phyloP scores from a whole-genome alignment of 2,797 vertebrate species.

The Hyperoplus immaculatus region DNA sequence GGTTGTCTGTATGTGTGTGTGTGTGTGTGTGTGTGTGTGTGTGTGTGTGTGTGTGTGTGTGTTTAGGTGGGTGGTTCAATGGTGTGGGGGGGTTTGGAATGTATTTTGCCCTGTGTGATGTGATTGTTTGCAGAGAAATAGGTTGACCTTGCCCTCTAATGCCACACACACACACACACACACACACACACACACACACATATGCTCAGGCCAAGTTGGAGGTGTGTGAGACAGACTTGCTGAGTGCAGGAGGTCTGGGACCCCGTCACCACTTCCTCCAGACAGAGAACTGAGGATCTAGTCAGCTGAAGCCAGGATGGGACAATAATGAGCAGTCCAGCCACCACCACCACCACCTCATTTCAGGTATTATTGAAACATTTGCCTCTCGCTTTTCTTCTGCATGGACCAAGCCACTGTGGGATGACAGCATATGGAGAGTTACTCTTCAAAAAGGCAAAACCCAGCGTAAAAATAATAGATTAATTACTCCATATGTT shows the following conservation, averaged over 20 bases:
- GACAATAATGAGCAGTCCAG: conserved; percentile 80
- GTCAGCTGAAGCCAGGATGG: conserved; percentile 80
- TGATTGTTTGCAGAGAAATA: conserved; percentile 87
- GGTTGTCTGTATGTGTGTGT: conserved; percentile 17
- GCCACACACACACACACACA: conserved; percentile 78
- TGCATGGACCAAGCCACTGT: conserved; percentile 20
- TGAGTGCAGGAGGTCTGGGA: conserved; percentile 85
- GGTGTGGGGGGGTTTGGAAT: conserved; percentile 75
- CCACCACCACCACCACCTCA: conserved; percentile 63
- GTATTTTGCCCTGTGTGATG: conserved; percentile 86
- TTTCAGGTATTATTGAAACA: conserved; percentile 72
- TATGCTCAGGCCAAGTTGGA: conserved; percentile 63
- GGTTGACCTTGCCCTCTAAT: conserved; percentile 83
- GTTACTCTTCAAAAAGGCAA: conserved; percentile 7
- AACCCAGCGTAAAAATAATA: not conserved
- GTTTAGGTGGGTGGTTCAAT: too few relatives aligned
- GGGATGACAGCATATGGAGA: not conserved
- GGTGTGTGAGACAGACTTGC: conserved; percentile 84
- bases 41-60: conserved; percentile 9
- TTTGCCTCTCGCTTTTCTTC: conserved; percentile 43
- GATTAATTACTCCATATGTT: not conserved
- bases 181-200: conserved; percentile 73
- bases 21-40: not conserved
- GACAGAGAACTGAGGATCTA: conserved; percentile 82
- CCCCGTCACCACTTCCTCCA: conserved; percentile 84